phyloP scores from a whole-genome alignment of 1,140 invertebrate species.

The Eupristina koningsbergeri region DNA sequence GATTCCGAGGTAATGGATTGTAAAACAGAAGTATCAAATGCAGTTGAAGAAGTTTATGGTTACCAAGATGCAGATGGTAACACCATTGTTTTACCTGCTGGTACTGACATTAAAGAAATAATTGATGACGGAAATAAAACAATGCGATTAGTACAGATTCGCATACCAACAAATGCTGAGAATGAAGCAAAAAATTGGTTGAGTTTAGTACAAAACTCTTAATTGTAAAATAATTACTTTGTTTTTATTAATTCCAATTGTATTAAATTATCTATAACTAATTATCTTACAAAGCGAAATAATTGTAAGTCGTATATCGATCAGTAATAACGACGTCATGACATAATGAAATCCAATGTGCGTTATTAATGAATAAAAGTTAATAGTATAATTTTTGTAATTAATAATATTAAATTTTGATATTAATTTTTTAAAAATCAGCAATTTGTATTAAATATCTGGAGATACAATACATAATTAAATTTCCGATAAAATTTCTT shows the following conservation, averaged over 20 bases:
- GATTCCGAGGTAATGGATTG: slow-evolving; percentile 17
- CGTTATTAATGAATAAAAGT: too few relatives aligned
- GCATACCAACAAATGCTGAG: slow-evolving; percentile 62
- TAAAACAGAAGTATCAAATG: slow-evolving; percentile 58
- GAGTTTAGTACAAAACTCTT: slow-evolving; percentile 68
- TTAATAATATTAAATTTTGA: slow-evolving; percentile 7
- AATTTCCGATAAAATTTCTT: slow-evolving; percentile 36
- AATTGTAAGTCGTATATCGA: not conserved
- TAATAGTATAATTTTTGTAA: too few relatives aligned
- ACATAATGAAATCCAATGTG: not conserved
- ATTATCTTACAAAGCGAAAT: not conserved
- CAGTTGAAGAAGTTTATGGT: slow-evolving; percentile 65
- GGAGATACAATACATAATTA: slow-evolving; percentile 42
- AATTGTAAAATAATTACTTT: slow-evolving; percentile 48
- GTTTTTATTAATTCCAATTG: not conserved
- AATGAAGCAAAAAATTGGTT: slow-evolving; percentile 67
- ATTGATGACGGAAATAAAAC: slow-evolving; percentile 60
- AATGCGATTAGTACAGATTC: slow-evolving; percentile 68
- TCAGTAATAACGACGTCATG: not conserved
- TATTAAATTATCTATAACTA: slow-evolving; percentile 1
- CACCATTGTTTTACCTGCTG: slow-evolving; percentile 66
- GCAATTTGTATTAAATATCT: slow-evolving; percentile 42
- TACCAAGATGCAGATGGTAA: slow-evolving; percentile 67
- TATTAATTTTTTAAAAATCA: slow-evolving; percentile 41
- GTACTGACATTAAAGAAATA: slow-evolving; percentile 63